Evolutionary conservation across 2,797 vertebrate species (phyloP).

Genomic region (Okamejei kenojei): DNA sequence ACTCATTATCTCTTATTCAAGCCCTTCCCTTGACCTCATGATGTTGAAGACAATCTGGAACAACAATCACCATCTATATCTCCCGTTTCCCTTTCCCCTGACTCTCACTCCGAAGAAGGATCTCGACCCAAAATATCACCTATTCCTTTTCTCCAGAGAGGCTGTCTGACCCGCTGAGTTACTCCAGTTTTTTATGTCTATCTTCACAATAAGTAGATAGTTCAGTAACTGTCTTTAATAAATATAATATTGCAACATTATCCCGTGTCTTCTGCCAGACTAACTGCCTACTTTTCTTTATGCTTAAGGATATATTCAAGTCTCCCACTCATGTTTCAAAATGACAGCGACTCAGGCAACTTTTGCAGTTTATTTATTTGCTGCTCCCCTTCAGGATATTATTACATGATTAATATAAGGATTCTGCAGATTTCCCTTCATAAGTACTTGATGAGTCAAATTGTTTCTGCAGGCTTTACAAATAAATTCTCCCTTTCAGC

Average conservation of each 20-base stretch:
- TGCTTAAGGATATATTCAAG: not conserved
- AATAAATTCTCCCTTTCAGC: not conserved
- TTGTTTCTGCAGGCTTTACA: not conserved
- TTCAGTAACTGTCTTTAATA: not conserved
- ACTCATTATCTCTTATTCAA: no score
- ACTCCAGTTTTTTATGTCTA: no score
- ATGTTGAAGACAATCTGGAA: not conserved
- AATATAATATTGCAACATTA: not conserved
- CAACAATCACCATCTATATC: no score
- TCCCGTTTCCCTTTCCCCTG: no score
- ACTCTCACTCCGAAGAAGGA: no score
- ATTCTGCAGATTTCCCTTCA: not conserved
- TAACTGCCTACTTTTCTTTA: not conserved
- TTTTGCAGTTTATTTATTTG: not conserved
- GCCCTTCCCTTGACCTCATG: no score
- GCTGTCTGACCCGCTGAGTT: no score
- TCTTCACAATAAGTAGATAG: not conserved
- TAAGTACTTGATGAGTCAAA: not conserved
- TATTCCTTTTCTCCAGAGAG: no score
- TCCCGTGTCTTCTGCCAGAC: not conserved
- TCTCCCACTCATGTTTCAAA: not conserved
- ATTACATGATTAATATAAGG: not conserved
- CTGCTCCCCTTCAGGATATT: not conserved
- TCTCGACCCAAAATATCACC: no score
- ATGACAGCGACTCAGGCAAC: not conserved